Evolutionary conservation across 1,140 invertebrate genomes (phyloP).

Genomic region (Drosophila willistoni): DNA sequence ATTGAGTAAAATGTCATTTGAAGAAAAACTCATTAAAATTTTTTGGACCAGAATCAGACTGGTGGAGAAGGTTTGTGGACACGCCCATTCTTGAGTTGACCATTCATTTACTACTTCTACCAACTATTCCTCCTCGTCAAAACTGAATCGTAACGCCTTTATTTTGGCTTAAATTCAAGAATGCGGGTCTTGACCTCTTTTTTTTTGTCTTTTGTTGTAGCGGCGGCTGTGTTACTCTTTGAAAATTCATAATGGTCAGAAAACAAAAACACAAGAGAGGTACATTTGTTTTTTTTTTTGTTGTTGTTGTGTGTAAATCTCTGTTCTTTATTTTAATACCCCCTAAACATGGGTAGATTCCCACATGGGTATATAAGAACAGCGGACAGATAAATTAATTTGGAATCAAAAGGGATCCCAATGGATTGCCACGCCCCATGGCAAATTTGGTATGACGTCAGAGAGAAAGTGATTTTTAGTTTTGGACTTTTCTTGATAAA

Average conservation of each 20-base stretch:
- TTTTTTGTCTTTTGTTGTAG: too few species aligned
- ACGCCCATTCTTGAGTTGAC: neutral
- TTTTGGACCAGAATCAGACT: neutral
- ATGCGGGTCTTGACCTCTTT: slow-evolving; percentile 23
- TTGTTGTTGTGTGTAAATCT: neutral
- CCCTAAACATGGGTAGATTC: neutral
- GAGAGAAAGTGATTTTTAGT: too few species aligned
- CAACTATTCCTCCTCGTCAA: neutral
- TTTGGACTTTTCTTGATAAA: too few species aligned
- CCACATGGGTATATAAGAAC: neutral
- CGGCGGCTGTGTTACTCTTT: slow-evolving; percentile 7
- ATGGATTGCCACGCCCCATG: too few species aligned
- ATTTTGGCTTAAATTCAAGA: slow-evolving; percentile 22
- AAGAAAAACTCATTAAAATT: slow-evolving; percentile 1
- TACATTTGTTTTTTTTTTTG: neutral
- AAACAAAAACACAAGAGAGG: neutral
- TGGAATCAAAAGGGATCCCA: too few species aligned
- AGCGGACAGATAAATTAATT: neutral
- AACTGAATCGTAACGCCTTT: slow-evolving; percentile 13
- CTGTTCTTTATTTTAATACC: neutral
- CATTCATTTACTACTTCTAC: neutral
- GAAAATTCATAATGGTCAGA: slow-evolving; percentile 17
- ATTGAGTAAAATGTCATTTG: neutral
- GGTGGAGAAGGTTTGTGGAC: neutral
- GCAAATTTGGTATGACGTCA: too few species aligned